phyloP scores from a whole-genome alignment of 2,113 vertebrate species.

The Chaetura pelagica region DNA sequence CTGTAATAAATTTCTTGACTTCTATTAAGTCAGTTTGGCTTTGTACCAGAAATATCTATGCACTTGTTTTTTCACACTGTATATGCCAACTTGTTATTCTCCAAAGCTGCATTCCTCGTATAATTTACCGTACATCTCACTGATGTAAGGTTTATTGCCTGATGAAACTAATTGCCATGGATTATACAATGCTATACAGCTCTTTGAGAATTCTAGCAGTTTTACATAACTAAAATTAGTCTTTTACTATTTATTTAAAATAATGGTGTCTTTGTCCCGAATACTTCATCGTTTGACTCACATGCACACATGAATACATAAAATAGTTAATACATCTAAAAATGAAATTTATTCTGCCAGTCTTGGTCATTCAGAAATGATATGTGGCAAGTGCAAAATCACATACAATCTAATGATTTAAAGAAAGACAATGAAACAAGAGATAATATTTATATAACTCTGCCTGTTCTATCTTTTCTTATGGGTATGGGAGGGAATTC shows the following conservation, averaged over 20 bases:
- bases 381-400: background rate
- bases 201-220: background rate
- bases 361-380: background rate
- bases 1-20: background rate
- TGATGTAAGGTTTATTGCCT: constrained; percentile 31
- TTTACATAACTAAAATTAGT: constrained; percentile 26
- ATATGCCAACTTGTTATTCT: background rate
- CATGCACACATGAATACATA: background rate
- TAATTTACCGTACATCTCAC: constrained; percentile 5
- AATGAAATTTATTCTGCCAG: background rate
- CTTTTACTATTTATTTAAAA: constrained; percentile 28
- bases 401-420: background rate
- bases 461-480: background rate
- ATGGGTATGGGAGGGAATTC: background rate
- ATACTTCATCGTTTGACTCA: background rate
- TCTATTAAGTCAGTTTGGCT: background rate
- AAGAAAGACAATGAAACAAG: background rate
- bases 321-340: background rate
- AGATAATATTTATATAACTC: background rate
- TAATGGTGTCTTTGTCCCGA: background rate
- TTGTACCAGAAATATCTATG: background rate
- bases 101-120: background rate
- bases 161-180: constrained; percentile 27
- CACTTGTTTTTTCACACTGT: background rate
- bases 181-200: background rate